Percentiles rank a stretch among this genome's conserved stretches.
These are phyloP conservation scores for Candidula unifasciata DNA, from an alignment of 2,888 invertebrate genomes.

Conservation along the genomic window DNA sequence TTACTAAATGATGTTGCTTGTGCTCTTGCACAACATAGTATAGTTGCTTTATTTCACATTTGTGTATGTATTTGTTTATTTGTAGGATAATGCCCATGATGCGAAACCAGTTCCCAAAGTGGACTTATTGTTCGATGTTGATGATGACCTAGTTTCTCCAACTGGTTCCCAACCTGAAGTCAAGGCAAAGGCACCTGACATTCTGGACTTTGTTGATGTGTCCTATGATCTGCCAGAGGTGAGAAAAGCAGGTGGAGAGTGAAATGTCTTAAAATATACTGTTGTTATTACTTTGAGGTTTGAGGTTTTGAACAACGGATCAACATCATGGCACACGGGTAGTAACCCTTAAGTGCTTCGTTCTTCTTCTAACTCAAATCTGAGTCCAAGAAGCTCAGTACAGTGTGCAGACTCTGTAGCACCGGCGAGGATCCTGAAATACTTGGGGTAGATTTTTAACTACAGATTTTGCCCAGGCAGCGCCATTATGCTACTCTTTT, in stretches of 20 bases:
- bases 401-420: no score
- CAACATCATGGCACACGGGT: no score
- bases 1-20: no score
- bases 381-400: no score
- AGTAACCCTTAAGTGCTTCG: no score
- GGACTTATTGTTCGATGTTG: slow-evolving; percentile 41
- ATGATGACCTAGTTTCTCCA: slow-evolving; percentile 15
- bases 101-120: slow-evolving; percentile 23
- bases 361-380: no score
- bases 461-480: no score
- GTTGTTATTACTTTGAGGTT: no score
- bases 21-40: not conserved
- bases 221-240: slow-evolving; percentile 37
- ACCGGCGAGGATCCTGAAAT: no score
- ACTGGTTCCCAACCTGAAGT: not conserved
- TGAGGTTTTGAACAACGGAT: no score
- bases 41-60: not conserved
- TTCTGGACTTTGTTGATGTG: slow-evolving; percentile 27
- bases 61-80: slow-evolving; percentile 6
- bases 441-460: no score
- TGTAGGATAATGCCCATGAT: not conserved
- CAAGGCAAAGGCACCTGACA: slow-evolving; percentile 18
- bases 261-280: not conserved
- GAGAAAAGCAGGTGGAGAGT: not conserved
- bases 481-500: no score